Base-by-base conservation (phyloP, 2,113 vertebrate genomes). In the Neofelis nebulosa region DNA sequence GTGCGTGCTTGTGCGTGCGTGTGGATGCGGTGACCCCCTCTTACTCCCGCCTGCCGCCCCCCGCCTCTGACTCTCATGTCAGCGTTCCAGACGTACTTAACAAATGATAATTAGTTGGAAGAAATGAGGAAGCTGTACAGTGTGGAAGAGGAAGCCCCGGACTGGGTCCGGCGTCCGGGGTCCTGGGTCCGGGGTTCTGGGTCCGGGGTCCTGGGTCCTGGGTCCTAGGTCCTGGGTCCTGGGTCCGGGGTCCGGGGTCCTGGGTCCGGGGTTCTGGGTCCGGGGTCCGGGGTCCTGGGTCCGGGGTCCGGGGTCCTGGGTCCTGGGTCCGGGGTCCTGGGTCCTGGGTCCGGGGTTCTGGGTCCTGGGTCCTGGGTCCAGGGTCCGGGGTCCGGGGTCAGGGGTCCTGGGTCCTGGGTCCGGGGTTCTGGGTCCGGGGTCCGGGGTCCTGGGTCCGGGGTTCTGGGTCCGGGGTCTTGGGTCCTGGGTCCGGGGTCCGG, bases 271-370 rank as follows among this genome's bases (percentile, higher is more conserved):
- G 65, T 7, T 6, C 41, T 0, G 6, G 41, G 41, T 41, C n/a
- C 0, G 0, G 31, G 41, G 66, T 16, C 5, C 0, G 29, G 66
- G 41, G 65, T 7, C n/a, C 0, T 0, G 31, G 41, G 61, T 14
- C 7, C 0, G 21, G 74, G 41, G 65, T 7, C 31, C 0, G 0
- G 41, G 41, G 5, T 41, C 41, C 74, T 0, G 27, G 41, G 66
- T 16, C 7, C 0, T 25, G 73, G 41, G 65, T 4, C n/a, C 0
- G 0, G 41, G 38, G 38, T 7, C n/a, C 0, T 0, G 38, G 38
- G 38, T 41, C 38, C 74, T 0, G 31, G 41, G 66, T 16, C 7
- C 0, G 29, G 73, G 36, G 65, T 7, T 29, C 0, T 0, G 38
- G 38, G 38, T 41, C 38, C 63, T 0, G 31, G 41, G 66, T 14